phyloP scores from a whole-genome alignment of 2,113 vertebrate genomes.

The Pardalotus punctatus region DNA sequence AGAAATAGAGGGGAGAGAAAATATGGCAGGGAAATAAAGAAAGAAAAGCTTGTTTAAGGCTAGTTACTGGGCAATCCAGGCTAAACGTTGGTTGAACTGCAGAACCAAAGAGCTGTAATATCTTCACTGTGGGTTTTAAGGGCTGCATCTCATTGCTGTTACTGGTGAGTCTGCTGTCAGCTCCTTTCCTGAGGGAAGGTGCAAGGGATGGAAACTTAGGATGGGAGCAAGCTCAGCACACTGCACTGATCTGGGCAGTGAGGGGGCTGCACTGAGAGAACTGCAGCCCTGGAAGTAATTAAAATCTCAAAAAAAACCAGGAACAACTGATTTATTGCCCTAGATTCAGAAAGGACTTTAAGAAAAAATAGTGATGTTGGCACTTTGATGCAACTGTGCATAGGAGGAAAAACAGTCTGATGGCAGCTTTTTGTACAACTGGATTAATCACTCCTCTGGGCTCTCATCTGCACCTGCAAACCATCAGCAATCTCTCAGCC shows the following conservation, averaged over 20 bases:
- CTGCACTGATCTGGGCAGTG: fast-evolving
- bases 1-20: neutral
- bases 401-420: neutral
- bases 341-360: neutral
- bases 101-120: neutral
- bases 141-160: neutral
- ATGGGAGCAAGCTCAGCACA: neutral
- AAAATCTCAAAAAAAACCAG: neutral
- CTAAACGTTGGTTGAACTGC: neutral
- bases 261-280: neutral
- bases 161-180: neutral
- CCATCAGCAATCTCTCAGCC: neutral
- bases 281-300: neutral
- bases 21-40: neutral
- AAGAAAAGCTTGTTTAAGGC: neutral
- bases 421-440: neutral
- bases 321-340: neutral
- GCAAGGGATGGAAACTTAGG: neutral
- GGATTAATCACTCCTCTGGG: neutral
- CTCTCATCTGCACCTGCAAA: neutral
- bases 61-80: neutral
- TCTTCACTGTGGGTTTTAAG: neutral
- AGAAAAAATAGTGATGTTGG: neutral
- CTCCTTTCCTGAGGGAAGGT: neutral
- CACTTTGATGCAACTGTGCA: neutral